Evolutionary conservation across 2,888 invertebrate genomes (phyloP).

Genomic region (Cynaeus angustus): DNA sequence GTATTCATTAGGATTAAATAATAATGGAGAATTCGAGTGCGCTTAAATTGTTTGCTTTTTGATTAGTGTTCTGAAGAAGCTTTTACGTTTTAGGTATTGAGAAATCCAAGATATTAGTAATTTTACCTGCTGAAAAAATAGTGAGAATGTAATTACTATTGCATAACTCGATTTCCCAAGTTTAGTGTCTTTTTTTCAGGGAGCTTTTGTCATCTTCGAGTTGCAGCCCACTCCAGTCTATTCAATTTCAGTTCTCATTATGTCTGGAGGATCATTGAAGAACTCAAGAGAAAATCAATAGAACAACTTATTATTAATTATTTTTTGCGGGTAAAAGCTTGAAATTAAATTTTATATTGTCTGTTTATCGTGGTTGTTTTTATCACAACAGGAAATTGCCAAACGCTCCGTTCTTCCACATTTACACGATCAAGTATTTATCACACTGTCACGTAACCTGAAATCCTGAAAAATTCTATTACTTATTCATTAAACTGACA

Average conservation of each 20-base stretch:
- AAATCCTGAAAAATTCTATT: no score
- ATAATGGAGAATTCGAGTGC: conserved; percentile 51
- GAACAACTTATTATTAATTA: conserved; percentile 12
- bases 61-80: conserved; percentile 45
- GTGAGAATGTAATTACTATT: conserved; percentile 20
- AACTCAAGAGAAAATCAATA: background rate
- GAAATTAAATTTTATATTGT: no score
- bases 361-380: no score
- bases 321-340: background rate
- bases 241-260: conserved; percentile 28
- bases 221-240: conserved; percentile 14
- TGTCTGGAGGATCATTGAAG: conserved; percentile 9
- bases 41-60: conserved; percentile 52
- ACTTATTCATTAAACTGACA: no score
- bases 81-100: conserved; percentile 31
- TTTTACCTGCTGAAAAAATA: conserved; percentile 16
- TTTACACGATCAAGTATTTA: no score
- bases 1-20: conserved; percentile 52
- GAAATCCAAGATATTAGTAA: conserved; percentile 13
- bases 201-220: conserved; percentile 17
- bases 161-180: conserved; percentile 19
- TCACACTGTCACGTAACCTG: no score
- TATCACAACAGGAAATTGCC: no score
- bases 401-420: no score
- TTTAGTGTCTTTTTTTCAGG: conserved; percentile 11